Conservation (phyloP, 2,113 vertebrate species). For the Dendrocopos noguchii region DNA sequence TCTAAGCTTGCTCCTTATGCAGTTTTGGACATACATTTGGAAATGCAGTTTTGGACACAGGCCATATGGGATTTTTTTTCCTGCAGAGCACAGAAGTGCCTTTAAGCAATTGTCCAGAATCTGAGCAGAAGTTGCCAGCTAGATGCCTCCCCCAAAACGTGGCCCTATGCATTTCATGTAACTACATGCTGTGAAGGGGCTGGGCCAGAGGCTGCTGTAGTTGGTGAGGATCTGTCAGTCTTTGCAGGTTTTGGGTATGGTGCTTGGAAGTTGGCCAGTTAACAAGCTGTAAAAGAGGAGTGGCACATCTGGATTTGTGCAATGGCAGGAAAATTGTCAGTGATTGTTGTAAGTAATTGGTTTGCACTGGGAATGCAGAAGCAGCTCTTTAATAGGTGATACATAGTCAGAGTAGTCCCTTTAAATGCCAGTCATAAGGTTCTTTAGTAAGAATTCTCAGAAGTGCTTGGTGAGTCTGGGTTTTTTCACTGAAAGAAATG, state of each 20-base stretch:
- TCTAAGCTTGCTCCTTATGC: slow-evolving; percentile 57
- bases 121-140: background rate
- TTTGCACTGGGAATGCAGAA: background rate
- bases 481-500: background rate
- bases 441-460: background rate
- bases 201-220: background rate
- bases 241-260: background rate
- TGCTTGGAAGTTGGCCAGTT: background rate
- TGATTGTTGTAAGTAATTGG: background rate
- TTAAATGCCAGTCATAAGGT: background rate
- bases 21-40: slow-evolving; percentile 53
- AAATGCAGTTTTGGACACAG: slow-evolving; percentile 72
- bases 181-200: background rate
- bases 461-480: background rate
- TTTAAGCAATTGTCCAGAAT: slow-evolving; percentile 7
- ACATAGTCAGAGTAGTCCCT: background rate
- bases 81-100: slow-evolving; percentile 6
- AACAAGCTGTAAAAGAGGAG: background rate
- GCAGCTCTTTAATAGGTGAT: background rate
- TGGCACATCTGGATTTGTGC: background rate
- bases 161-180: background rate
- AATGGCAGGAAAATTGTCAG: background rate
- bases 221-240: background rate
- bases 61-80: background rate
- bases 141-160: background rate